Evolutionary conservation across 64 coral and sea anemone species (phyloP), one percentile per base, ranked within the genome.

Genomic region (Catalaphyllia jardinei): DNA sequence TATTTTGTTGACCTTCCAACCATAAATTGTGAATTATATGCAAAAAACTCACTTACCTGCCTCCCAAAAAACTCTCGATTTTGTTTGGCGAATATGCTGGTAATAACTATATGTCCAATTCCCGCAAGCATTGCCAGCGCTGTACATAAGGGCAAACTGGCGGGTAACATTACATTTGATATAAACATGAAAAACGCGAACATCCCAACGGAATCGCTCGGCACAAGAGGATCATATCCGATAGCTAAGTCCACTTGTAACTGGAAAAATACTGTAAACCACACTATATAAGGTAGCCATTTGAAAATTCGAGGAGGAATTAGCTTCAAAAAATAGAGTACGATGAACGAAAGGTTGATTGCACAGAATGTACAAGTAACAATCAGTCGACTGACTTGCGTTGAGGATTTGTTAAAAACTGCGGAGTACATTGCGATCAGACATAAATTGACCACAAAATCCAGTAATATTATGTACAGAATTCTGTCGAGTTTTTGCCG

Each of bases 151-250:
- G 77, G 72, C 31, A 99, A 81, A 31, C 94, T 91, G 16, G 94
- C 91, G 2, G 97, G 97, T 17, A 99, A 65, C 54, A 99, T 90
- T 49, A 99, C 94, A 80, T 91, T 95, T 16, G 91, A 89, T 31
- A 99, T 86, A 60, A 99, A 99, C 19, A 89, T 86, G 16, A 99
- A 95, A 89, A 99, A 99, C 17, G 89, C 79, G 64, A 99, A 88
- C 90, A 95, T 93, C 4, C 94, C 97, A 1, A 99, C 94, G 2
- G 94, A 95, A 87, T 95, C 97, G 20, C 94, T 99, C 3, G 97
- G 97, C 4, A 92, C 92, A 4, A 99, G 33, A 1, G 97, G 94
- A 10, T 99, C 91, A 25, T 99, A 90, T 11, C 97, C 97, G 1
- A 99, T 54, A 15, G 80, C 59, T n/a, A 93, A 69, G 63, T 95